Evolutionary conservation across 2,888 invertebrate species (phyloP), one percentile per base, ranked within the genome.

Genomic region (Cerastis leucographa): DNA sequence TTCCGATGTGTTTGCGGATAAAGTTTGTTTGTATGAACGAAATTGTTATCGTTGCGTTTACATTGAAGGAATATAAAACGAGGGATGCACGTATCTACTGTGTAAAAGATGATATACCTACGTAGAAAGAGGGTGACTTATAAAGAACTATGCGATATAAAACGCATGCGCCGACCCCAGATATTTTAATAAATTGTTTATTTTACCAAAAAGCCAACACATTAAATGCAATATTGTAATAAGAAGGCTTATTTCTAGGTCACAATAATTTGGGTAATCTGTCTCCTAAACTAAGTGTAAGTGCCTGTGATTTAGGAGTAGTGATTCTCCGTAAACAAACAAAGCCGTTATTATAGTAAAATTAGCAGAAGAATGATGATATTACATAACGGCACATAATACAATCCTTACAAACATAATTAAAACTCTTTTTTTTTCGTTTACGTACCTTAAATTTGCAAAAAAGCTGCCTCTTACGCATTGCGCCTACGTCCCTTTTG

Each of bases 1-100:
- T 84, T 84, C 42, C 14, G 7, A 65, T 42, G 35, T 62, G 56
- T 68, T 49, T 56, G 35, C 56, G 14, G 35, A 44, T 65, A 46
- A 35, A 56, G 17, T 67, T 35, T 12, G 11, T 40, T 49, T 35
- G 14, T 25, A 17, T 46, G 6, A 25, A 14, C 4, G 1, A 19
- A 61, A 29, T 70, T n/a, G 35, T 35, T 40, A n/a, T 62, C 22
- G 25, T 35, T 71, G 22, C 19, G 49, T 35, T 67, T 49, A n/a
- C 22, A 49, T 61, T 61, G 8, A 35, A 22, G 4, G 19, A 5
- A 61, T 22, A 61, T 61, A 35, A 35, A 19, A 35, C 8, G 22
- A 49, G 19, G 19, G 19, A 19, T 49, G 5, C 35, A 35, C n/a
- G n/a, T 49, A 49, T 49, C 22, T 51, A 51, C 22, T 51, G 54